Base-by-base conservation (phyloP, 2,113 vertebrate species). In the Apodemus sylvaticus region DNA sequence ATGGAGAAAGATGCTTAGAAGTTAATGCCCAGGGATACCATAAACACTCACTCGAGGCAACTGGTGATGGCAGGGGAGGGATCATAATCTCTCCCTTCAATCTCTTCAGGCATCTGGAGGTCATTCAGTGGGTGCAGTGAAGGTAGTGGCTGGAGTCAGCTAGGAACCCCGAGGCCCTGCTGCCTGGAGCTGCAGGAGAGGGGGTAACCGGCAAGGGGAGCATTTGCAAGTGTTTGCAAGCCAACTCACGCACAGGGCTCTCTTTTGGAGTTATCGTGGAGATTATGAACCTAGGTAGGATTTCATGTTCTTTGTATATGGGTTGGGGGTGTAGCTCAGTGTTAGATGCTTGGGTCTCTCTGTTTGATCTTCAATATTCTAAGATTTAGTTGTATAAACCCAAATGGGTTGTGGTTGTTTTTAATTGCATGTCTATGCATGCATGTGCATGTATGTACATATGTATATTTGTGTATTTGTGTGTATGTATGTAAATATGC, bases 211-310 rank as follows among this genome's bases (percentile, higher is more conserved):
- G 26, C 26, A 19, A 0, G 29, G 45, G 14, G n/a, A 64, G 2
- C 22, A 36, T 48, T 31, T 91, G 45, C 71, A 64, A 62, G 58
- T 89, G 62, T 68, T 81, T 29, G 39, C 92, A 86, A 87, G 66
- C 66, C 53, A 39, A 10, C 17, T 31, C 26, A 0, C 39, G 53
- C 78, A 7, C 7, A 6, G 36, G 55, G 51, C 31, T 79, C 48
- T 79, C 34, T 24, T 94, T 19, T 42, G 58, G 42, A 89, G 36
- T 90, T 92, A 66, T 45, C 71, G 68, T 73, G 34, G 87, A 88
- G 26, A 42, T 9, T 45, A 2, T 36, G 66, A 88, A 81, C 39
- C 2, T 73, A 31, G 64, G 58, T 45, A 16, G 0, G 73, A 77
- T 96, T 90, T 91, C n/a, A 8, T 0, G 74, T 53, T 31, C 45